phyloP scores from a whole-genome alignment of 2,888 invertebrate genomes.

The Brassicogethes aeneus region DNA sequence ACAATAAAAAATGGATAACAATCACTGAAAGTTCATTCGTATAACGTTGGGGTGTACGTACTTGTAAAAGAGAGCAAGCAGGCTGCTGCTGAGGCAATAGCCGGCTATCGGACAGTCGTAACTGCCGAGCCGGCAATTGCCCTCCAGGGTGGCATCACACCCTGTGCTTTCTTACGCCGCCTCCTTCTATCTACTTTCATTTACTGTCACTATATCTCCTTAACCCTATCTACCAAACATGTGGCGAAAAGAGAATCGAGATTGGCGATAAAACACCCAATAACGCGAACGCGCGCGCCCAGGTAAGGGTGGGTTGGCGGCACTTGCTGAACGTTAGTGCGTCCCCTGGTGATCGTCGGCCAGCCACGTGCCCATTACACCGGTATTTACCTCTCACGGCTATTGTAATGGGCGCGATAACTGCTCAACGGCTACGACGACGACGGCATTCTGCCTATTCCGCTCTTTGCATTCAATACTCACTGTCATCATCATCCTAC shows the following conservation, averaged over 20 bases:
- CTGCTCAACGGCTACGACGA: constrained; percentile 19
- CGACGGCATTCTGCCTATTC: constrained; percentile 2
- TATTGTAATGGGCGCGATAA: constrained; percentile 32
- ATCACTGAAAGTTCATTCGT: constrained; percentile 29
- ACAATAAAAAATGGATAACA: constrained; percentile 38
- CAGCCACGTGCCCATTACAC: constrained; percentile 36
- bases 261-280: constrained; percentile 32
- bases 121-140: constrained; percentile 52
- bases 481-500: background rate
- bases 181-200: constrained; percentile 33
- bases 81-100: constrained; percentile 22
- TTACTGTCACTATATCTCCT: constrained; percentile 31
- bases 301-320: constrained; percentile 19
- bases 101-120: constrained; percentile 54
- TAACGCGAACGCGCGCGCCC: constrained; percentile 22
- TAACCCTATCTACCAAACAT: constrained; percentile 27
- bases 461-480: constrained; percentile 4
- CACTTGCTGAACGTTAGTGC: constrained; percentile 11
- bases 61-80: constrained; percentile 5
- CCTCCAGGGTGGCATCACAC: constrained; percentile 48
- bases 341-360: constrained; percentile 34
- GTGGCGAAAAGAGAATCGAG: constrained; percentile 29
- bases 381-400: constrained; percentile 34
- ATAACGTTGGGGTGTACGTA: constrained; percentile 5
- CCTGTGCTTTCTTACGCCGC: constrained; percentile 25